phyloP scores from a whole-genome alignment of 64 coral and sea anemone species.

The Montipora capricornis region DNA sequence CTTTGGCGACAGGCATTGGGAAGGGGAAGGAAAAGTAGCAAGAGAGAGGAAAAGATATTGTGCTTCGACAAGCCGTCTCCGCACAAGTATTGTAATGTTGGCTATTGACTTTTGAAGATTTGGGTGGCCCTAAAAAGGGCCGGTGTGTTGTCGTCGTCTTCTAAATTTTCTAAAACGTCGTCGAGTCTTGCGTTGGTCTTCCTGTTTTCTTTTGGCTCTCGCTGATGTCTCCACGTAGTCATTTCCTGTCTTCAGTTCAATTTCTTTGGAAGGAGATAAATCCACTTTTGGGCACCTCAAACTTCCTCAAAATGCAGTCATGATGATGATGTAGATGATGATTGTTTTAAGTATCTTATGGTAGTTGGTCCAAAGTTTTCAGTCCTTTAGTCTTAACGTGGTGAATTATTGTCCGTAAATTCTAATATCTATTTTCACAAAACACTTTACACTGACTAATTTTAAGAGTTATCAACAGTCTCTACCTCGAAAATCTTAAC shows the following conservation, averaged over 20 bases:
- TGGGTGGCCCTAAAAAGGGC: constrained; percentile 79
- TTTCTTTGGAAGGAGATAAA: constrained; percentile 24
- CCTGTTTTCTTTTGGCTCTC: neutral
- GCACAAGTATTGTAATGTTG: constrained; percentile 35
- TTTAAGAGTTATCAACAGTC: neutral
- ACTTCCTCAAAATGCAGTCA: constrained; percentile 1
- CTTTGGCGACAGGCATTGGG: neutral
- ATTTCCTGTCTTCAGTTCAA: neutral
- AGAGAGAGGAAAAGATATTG: neutral
- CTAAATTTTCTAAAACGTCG: neutral
- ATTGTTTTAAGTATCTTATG: neutral
- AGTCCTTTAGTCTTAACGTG: neutral
- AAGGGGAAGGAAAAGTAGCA: neutral
- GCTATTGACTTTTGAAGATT: constrained; percentile 77
- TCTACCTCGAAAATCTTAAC: neutral
- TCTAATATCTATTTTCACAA: neutral
- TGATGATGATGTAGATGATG: neutral
- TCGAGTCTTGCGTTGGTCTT: neutral
- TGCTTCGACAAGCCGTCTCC: constrained; percentile 17
- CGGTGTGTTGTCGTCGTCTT: constrained; percentile 47
- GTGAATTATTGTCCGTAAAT: neutral
- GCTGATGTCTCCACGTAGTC: neutral
- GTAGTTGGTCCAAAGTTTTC: neutral
- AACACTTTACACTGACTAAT: neutral
- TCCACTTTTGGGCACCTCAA: constrained; percentile 14